These are phyloP conservation scores for Hermaeophaga mercurialis DNA, from an alignment of 2,888 invertebrate species.

Conservation along the genomic window DNA sequence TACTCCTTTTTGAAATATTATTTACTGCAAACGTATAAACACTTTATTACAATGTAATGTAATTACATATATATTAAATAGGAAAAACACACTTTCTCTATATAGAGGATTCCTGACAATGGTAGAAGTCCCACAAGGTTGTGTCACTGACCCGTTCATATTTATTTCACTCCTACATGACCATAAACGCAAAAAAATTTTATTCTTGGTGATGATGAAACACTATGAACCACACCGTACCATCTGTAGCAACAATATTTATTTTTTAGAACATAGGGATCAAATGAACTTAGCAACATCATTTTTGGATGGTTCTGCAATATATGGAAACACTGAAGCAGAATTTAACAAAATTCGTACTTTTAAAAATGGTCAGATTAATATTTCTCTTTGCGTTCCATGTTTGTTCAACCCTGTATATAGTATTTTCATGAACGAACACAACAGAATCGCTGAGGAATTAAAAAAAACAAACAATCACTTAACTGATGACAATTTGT, in stretches of 20 bases:
- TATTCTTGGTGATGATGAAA: no score
- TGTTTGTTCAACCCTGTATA: conserved; percentile 75
- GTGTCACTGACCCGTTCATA: no score
- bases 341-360: conserved; percentile 71
- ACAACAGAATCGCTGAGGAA: conserved; percentile 77
- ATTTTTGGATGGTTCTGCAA: conserved; percentile 80
- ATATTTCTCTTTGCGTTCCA: conserved; percentile 68
- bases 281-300: conserved; percentile 86
- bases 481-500: conserved; percentile 80
- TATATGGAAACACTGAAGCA: conserved; percentile 79
- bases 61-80: no score
- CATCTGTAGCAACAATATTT: not conserved
- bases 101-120: no score
- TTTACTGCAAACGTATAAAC: no score
- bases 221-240: no score
- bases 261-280: conserved; percentile 67
- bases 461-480: conserved; percentile 73
- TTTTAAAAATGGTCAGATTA: conserved; percentile 74
- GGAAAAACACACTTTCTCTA: no score
- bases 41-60: no score
- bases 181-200: no score
- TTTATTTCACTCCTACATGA: no score
- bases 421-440: conserved; percentile 73
- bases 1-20: no score
- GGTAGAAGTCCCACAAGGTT: no score